Evolutionary conservation across 2,888 invertebrate genomes (phyloP).

Genomic region (Charanyca ferruginea): DNA sequence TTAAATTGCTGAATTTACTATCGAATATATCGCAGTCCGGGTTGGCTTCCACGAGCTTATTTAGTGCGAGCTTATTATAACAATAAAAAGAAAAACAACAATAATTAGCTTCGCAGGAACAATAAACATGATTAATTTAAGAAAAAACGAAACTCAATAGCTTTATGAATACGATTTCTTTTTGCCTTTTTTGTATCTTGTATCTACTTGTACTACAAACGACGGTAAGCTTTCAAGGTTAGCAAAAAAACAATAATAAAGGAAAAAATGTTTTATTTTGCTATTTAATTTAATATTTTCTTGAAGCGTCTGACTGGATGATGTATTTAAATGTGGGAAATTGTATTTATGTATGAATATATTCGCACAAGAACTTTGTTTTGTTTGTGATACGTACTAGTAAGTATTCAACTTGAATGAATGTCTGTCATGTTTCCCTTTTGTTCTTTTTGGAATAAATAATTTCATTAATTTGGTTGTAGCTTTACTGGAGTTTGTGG

Average conservation of each 20-base stretch:
- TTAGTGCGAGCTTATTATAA: too few relatives aligned
- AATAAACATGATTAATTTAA: conserved; percentile 42
- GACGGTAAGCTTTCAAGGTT: background rate
- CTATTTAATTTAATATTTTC: conserved; percentile 7
- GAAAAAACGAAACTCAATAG: conserved; percentile 25
- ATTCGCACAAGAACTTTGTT: background rate
- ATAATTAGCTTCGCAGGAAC: conserved; percentile 31
- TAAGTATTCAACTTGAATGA: background rate
- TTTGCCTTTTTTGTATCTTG: conserved; percentile 4
- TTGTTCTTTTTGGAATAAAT: background rate
- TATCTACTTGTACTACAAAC: too few relatives aligned
- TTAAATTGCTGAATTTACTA: too few relatives aligned
- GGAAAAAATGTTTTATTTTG: background rate
- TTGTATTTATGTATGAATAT: conserved; percentile 11
- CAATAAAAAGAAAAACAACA: conserved; percentile 28
- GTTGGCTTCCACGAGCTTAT: too few relatives aligned
- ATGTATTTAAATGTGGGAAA: conserved; percentile 21
- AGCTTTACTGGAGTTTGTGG: background rate
- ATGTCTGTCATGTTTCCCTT: background rate
- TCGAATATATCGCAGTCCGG: too few relatives aligned
- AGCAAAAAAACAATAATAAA: background rate
- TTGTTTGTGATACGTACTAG: background rate
- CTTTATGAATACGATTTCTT: background rate
- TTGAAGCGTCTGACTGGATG: background rate
- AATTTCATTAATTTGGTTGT: background rate